These are phyloP conservation scores for Drosophila nigricruria DNA, from an alignment of 2,888 invertebrate genomes.

Conservation along the genomic window DNA sequence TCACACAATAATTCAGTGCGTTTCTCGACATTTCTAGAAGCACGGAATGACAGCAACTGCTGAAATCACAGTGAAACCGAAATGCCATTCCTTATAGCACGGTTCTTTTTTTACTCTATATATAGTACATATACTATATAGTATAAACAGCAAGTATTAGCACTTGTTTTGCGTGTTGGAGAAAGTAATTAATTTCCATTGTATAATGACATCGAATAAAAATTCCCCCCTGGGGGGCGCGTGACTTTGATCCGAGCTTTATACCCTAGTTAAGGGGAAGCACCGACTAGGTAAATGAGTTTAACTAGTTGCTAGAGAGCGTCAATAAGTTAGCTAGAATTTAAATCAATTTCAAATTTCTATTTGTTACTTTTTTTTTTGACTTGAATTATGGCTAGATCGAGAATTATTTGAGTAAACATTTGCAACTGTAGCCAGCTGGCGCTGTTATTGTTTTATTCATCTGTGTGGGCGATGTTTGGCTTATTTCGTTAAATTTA, in stretches of 20 bases:
- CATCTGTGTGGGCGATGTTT: conserved; percentile 17
- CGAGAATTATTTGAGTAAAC: conserved; percentile 56
- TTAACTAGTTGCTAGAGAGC: neutral
- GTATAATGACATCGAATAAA: conserved; percentile 4
- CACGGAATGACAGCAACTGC: conserved; percentile 40
- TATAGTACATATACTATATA: conserved; percentile 4
- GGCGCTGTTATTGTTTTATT: conserved; percentile 34
- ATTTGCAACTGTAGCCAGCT: conserved; percentile 46
- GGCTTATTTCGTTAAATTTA: conserved; percentile 42
- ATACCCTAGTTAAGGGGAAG: conserved; percentile 16
- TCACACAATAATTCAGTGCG: conserved; percentile 48
- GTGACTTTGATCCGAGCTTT: conserved; percentile 8
- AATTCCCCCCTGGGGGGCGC: conserved; percentile 37
- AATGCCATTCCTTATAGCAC: conserved; percentile 7
- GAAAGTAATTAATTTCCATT: conserved; percentile 26
- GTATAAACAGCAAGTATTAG: conserved; percentile 19
- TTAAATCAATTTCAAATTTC: conserved; percentile 12
- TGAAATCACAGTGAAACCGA: conserved; percentile 11
- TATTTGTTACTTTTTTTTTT: conserved; percentile 14
- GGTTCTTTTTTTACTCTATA: conserved; percentile 56
- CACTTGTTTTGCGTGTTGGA: conserved; percentile 21
- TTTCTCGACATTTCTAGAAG: conserved; percentile 55
- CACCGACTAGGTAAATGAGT: conserved; percentile 7
- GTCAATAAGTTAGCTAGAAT: conserved; percentile 12
- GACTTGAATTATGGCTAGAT: conserved; percentile 62